A percentile compares a stretch with the other conserved stretches of the same genome.
phyloP scores from a whole-genome alignment of 2,888 invertebrate genomes.

The Pyrochroa serraticornis region DNA sequence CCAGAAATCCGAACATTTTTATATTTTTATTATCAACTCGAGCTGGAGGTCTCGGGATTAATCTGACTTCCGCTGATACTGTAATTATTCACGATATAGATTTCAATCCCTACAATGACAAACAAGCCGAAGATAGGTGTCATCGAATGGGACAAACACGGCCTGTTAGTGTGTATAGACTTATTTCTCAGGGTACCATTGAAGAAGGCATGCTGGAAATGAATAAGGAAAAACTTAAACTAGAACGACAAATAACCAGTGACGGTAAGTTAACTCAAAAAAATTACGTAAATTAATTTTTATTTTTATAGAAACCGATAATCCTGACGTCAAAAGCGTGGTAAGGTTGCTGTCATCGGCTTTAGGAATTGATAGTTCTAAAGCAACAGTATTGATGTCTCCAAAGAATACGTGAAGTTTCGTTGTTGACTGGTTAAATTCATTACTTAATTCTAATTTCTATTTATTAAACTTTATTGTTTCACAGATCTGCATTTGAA shows the following conservation, averaged over 20 bases:
- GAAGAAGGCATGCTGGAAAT: slow-evolving; percentile 92
- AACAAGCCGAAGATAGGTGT: slow-evolving; percentile 93
- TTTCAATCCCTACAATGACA: slow-evolving; percentile 98
- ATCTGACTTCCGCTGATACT: slow-evolving; percentile 91
- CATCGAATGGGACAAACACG: slow-evolving; percentile 80
- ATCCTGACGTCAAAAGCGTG: slow-evolving; percentile 77
- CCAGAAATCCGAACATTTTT: slow-evolving; percentile 78
- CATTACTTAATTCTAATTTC: not conserved
- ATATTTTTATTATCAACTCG: slow-evolving; percentile 90
- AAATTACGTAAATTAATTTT: not conserved
- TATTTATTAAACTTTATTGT: not conserved
- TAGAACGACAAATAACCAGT: slow-evolving; percentile 86
- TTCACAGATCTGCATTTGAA: slow-evolving; percentile 6
- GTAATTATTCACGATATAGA: slow-evolving; percentile 97
- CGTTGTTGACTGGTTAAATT: slow-evolving; percentile 2
- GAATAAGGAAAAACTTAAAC: slow-evolving; percentile 87
- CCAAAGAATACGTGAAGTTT: slow-evolving; percentile 36
- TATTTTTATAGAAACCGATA: slow-evolving; percentile 67
- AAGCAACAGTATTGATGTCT: slow-evolving; percentile 49
- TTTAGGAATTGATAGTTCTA: slow-evolving; percentile 64
- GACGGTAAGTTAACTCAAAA: slow-evolving; percentile 46
- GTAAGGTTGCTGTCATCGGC: slow-evolving; percentile 80
- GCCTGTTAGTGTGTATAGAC: slow-evolving; percentile 84
- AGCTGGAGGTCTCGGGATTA: slow-evolving; percentile 96
- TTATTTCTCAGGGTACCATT: slow-evolving; percentile 85